phyloP scores from a whole-genome alignment of 2,888 invertebrate species.

The Odontomyia ornata region DNA sequence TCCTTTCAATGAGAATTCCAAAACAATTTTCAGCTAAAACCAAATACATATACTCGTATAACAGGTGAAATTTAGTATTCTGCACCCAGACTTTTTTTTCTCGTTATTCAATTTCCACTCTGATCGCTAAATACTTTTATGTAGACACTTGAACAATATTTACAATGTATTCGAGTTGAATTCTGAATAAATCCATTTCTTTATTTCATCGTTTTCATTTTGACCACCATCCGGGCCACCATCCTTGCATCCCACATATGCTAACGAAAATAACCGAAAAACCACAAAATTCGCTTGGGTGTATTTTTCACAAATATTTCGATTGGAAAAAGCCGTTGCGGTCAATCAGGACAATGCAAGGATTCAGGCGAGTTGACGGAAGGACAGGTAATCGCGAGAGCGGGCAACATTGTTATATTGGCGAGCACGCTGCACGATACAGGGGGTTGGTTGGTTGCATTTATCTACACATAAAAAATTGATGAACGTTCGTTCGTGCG shows the following conservation, averaged over 20 bases:
- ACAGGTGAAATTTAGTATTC: no score
- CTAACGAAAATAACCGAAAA: background rate
- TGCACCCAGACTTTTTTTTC: no score
- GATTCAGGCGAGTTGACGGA: background rate
- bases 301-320: background rate
- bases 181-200: slow-evolving; percentile 1
- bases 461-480: background rate
- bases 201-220: background rate
- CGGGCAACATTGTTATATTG: no score
- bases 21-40: no score
- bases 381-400: background rate
- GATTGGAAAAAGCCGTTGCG: background rate
- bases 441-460: background rate
- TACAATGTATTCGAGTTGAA: background rate
- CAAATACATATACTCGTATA: no score
- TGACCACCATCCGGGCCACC: background rate
- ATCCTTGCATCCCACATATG: background rate
- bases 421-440: no score
- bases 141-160: background rate
- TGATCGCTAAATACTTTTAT: background rate
- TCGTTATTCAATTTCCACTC: background rate
- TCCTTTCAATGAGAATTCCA: no score
- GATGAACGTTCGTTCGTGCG: background rate
- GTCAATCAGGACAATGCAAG: slow-evolving; percentile 4
- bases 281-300: background rate